Evolutionary conservation across 2,797 vertebrate species (phyloP).

Genomic region (Cryptoprocta ferox): DNA sequence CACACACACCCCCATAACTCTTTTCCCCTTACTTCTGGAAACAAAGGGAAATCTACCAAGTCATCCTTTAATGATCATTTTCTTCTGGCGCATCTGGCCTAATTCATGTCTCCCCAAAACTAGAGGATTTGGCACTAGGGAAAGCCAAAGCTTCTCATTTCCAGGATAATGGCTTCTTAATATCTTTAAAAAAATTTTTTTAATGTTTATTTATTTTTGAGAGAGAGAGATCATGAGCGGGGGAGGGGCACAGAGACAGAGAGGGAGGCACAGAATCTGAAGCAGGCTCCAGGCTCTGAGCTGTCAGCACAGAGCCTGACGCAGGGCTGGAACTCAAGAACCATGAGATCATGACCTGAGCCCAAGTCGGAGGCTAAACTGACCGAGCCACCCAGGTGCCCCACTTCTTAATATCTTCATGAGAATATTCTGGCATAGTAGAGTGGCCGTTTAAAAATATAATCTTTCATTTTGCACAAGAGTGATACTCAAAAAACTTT

Average conservation of each 20-base stretch:
- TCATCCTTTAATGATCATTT: constrained; percentile 49
- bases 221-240: no score
- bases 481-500: background rate
- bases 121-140: background rate
- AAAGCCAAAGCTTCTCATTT: background rate
- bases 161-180: background rate
- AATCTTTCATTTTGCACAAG: constrained; percentile 27
- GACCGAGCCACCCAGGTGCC: no score
- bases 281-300: no score
- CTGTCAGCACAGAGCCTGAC: no score
- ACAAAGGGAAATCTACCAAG: constrained; percentile 40
- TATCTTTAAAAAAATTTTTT: background rate
- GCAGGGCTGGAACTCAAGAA: no score
- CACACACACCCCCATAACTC: background rate
- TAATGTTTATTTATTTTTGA: no score
- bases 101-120: constrained; percentile 24
- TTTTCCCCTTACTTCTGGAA: constrained; percentile 4
- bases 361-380: no score
- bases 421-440: constrained; percentile 26
- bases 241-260: no score
- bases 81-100: constrained; percentile 26
- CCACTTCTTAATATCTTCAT: background rate
- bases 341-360: no score
- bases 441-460: constrained; percentile 37
- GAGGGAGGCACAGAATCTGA: no score